Evolutionary conservation across 2,888 invertebrate species (phyloP).

Genomic region (Metopia argyrocephala): DNA sequence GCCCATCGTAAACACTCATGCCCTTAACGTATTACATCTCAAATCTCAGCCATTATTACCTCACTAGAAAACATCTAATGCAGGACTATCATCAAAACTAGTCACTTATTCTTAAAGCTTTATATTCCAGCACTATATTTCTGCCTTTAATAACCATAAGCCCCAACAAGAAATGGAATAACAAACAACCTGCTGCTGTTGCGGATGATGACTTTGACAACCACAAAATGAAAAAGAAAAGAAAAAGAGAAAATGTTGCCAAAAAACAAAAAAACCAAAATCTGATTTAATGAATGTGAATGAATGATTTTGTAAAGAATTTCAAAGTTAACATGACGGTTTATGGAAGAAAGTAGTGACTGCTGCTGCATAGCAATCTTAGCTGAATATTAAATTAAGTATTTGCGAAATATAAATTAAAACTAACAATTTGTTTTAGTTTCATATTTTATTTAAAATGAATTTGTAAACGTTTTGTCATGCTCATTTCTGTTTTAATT

Average conservation of each 20-base stretch:
- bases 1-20: constrained; percentile 6
- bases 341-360: neutral
- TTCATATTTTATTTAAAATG: constrained; percentile 57
- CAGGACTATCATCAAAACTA: no score
- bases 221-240: neutral
- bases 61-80: no score
- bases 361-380: constrained; percentile 21
- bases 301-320: neutral
- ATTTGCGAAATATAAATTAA: constrained; percentile 47
- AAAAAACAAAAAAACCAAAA: constrained; percentile 37
- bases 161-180: neutral
- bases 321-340: neutral
- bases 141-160: no score
- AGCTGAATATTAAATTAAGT: constrained; percentile 18
- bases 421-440: constrained; percentile 46
- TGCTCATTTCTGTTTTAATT: neutral
- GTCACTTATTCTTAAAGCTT: neutral
- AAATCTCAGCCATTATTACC: constrained; percentile 1
- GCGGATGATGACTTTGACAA: neutral
- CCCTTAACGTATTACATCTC: neutral
- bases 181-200: neutral
- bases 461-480: constrained; percentile 38
- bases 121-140: neutral
- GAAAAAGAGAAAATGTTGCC: neutral
- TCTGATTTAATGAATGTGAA: constrained; percentile 25